Evolutionary conservation across 1,140 invertebrate species (phyloP).

Genomic region (Formica selysi): DNA sequence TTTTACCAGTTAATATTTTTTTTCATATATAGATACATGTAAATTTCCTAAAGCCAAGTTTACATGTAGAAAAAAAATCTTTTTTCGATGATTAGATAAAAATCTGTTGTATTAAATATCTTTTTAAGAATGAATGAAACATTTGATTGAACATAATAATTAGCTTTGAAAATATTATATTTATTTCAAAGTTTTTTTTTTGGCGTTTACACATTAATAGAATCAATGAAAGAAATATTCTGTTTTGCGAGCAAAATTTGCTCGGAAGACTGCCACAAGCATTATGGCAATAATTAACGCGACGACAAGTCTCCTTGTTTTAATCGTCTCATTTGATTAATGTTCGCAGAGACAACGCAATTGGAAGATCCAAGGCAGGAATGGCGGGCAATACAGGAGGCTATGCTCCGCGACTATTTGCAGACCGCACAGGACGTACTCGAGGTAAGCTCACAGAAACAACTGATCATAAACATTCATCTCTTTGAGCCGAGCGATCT

Average conservation of each 20-base stretch:
- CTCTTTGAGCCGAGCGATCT: not conserved
- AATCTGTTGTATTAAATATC: too few relatives aligned
- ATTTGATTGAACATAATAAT: too few relatives aligned
- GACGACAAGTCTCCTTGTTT: not conserved
- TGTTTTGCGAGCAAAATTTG: not conserved
- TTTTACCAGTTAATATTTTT: too few relatives aligned
- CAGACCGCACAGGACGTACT: conserved; percentile 97
- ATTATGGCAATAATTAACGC: not conserved
- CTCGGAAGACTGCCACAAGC: not conserved
- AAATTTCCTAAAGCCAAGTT: too few relatives aligned
- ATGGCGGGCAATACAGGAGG: conserved; percentile 98
- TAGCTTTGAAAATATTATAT: too few relatives aligned
- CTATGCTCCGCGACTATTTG: conserved; percentile 98
- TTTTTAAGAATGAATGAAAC: too few relatives aligned
- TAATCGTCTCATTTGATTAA: conserved; percentile 15
- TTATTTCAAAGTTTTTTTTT: too few relatives aligned
- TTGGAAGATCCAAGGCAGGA: conserved; percentile 97
- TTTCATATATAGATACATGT: too few relatives aligned
- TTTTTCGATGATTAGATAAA: too few relatives aligned
- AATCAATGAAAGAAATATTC: not conserved
- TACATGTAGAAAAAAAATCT: too few relatives aligned
- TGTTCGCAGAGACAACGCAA: conserved; percentile 94
- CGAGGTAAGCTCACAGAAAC: conserved; percentile 89
- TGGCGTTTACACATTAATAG: too few relatives aligned
- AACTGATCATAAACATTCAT: conserved; percentile 1